phyloP scores from a whole-genome alignment of 1,140 invertebrate species.

The Dendroctonus valens region DNA sequence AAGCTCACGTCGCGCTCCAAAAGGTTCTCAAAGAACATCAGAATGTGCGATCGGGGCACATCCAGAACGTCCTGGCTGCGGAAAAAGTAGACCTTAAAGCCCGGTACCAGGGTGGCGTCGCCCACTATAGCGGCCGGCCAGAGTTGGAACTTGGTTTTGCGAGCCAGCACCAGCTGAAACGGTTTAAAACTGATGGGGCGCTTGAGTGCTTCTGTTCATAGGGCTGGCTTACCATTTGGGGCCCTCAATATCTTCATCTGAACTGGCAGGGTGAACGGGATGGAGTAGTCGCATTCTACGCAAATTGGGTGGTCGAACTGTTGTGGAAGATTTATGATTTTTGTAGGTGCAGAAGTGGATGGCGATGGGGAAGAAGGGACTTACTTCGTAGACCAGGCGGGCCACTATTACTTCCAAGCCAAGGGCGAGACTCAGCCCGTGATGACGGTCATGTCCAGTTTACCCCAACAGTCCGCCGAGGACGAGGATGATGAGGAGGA shows the following conservation, averaged over 20 bases:
- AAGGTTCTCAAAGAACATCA: conserved; percentile 20
- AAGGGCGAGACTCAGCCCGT: conserved; percentile 61
- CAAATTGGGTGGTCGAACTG: background rate
- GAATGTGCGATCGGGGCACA: conserved; percentile 10
- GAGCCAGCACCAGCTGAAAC: conserved; percentile 33
- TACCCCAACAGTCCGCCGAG: conserved; percentile 40
- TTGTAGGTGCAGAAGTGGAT: conserved; percentile 52
- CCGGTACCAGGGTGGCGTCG: conserved; percentile 5
- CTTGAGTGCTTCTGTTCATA: background rate
- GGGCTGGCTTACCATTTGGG: conserved; percentile 11
- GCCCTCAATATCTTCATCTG: conserved; percentile 6
- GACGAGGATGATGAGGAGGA: conserved; percentile 52
- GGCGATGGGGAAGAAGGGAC: conserved; percentile 61
- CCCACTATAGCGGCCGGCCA: conserved; percentile 31
- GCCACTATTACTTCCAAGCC: conserved; percentile 75
- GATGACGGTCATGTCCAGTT: conserved; percentile 57
- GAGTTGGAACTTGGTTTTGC: conserved; percentile 25
- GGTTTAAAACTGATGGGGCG: conserved; percentile 29
- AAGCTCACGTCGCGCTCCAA: conserved; percentile 29
- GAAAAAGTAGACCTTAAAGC: conserved; percentile 34
- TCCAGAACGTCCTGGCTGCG: conserved; percentile 31
- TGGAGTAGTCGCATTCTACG: conserved; percentile 6
- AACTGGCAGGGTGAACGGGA: background rate
- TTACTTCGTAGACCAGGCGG: conserved; percentile 75
- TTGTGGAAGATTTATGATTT: conserved; percentile 20